These are phyloP conservation scores for Ceramica pisi DNA, from an alignment of 2,888 invertebrate species.

Conservation along the genomic window DNA sequence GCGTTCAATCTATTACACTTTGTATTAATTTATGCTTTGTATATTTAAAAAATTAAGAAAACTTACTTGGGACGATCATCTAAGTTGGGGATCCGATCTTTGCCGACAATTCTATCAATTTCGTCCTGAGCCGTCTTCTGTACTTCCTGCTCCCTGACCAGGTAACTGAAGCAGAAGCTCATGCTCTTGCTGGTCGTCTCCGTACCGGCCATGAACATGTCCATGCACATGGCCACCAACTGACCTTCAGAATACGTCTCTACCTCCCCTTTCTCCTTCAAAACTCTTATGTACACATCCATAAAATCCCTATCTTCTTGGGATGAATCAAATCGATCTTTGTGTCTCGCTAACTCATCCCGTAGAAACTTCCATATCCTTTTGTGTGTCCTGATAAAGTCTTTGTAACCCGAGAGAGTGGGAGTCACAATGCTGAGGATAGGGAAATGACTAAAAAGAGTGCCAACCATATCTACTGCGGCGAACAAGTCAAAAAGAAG, in stretches of 20 bases:
- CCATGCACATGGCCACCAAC: constrained; percentile 95
- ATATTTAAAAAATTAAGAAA: not conserved
- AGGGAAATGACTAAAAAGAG: constrained; percentile 95
- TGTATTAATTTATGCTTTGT: not conserved
- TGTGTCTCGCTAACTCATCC: constrained; percentile 93
- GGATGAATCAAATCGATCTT: constrained; percentile 90
- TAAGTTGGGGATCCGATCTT: constrained; percentile 92
- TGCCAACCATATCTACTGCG: constrained; percentile 95
- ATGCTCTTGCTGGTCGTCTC: constrained; percentile 96
- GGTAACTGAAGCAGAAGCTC: constrained; percentile 94
- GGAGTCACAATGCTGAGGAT: constrained; percentile 93
- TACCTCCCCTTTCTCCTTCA: constrained; percentile 91
- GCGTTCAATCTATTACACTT: not conserved
- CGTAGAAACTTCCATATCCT: constrained; percentile 94
- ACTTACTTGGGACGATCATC: constrained; percentile 93
- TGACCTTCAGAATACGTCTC: constrained; percentile 93
- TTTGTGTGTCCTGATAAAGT: constrained; percentile 93
- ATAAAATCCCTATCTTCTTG: constrained; percentile 94
- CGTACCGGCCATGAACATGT: constrained; percentile 96
- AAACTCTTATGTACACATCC: constrained; percentile 94
- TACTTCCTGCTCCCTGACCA: constrained; percentile 93
- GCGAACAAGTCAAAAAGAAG: constrained; percentile 93
- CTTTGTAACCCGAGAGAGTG: constrained; percentile 94
- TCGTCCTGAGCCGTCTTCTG: constrained; percentile 95
- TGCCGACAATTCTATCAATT: constrained; percentile 94